These are phyloP conservation scores for Drosophila macrospina DNA, from an alignment of 2,888 invertebrate species.

Conservation along the genomic window DNA sequence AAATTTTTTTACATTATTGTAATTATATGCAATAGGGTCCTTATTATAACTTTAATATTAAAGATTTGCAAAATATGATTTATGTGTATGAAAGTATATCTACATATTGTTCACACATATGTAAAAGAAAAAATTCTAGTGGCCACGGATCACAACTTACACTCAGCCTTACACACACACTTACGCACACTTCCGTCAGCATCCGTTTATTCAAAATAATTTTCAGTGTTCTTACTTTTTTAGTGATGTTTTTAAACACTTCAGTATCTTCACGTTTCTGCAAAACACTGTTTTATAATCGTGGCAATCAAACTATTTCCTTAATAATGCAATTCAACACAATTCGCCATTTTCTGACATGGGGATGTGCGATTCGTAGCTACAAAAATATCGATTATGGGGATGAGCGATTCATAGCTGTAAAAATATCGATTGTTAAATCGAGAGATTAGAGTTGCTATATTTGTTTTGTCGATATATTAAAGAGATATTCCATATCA, in stretches of 20 bases:
- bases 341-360: conserved; percentile 60
- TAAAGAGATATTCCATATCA: too few relatives aligned
- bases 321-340: conserved; percentile 45
- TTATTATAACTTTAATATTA: neutral
- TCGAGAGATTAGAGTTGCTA: neutral
- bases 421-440: neutral
- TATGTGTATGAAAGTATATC: neutral
- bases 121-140: conserved; percentile 20
- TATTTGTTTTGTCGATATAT: neutral
- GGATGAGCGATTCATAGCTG: too few relatives aligned
- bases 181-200: neutral
- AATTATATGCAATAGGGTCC: neutral
- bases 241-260: neutral
- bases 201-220: conserved; percentile 13
- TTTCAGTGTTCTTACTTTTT: conserved; percentile 3
- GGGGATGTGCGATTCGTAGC: conserved; percentile 7
- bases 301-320: conserved; percentile 21
- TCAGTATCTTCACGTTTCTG: conserved; percentile 1
- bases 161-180: conserved; percentile 11
- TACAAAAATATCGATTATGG: conserved; percentile 3
- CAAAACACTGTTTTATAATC: conserved; percentile 32
- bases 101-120: conserved; percentile 6
- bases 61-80: neutral
- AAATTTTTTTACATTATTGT: neutral
- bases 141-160: conserved; percentile 21